phyloP scores from a whole-genome alignment of 2,113 vertebrate species.

The Microtus ochrogaster region DNA sequence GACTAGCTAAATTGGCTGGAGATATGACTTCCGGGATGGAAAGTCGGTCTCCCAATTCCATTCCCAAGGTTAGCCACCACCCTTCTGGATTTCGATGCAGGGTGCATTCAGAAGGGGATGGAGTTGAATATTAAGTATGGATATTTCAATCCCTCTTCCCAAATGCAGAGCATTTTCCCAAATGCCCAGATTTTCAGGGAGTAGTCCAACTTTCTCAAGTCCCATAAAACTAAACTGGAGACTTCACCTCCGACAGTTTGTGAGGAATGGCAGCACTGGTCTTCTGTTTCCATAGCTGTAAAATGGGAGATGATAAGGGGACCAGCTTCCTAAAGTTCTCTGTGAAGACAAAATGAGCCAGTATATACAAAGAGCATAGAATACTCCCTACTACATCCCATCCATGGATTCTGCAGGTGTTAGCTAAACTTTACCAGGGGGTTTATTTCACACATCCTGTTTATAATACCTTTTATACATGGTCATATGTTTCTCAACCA shows the following conservation, averaged over 20 bases:
- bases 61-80: neutral
- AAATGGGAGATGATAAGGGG: neutral
- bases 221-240: neutral
- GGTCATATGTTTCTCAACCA: neutral
- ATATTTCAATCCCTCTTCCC: neutral
- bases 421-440: neutral
- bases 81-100: neutral
- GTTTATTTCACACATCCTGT: constrained; percentile 4
- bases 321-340: neutral
- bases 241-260: constrained; percentile 6
- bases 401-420: neutral
- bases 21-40: neutral
- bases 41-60: neutral
- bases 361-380: neutral
- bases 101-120: neutral
- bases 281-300: neutral
- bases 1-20: neutral
- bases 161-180: neutral
- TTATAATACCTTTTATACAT: constrained; percentile 7
- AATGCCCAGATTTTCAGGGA: neutral
- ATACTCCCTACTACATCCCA: neutral
- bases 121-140: neutral
- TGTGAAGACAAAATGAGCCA: neutral
- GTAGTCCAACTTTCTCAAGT: neutral
- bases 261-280: neutral